These are phyloP conservation scores for Tautogolabrus adspersus DNA, from an alignment of 2,113 vertebrate genomes.

Conservation along the genomic window DNA sequence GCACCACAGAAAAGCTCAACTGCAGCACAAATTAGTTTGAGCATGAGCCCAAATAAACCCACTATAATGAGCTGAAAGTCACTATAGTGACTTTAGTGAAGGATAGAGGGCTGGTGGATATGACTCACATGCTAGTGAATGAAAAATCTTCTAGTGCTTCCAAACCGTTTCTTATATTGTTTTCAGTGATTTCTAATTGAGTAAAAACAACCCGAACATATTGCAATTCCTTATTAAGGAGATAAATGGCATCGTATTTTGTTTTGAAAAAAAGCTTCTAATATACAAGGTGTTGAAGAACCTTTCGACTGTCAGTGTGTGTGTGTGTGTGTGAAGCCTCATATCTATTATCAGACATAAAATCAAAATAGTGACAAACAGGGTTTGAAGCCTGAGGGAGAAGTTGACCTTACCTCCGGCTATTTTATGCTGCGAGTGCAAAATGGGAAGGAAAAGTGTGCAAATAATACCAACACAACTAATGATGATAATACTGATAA, in stretches of 20 bases:
- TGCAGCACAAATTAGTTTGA: too few species aligned
- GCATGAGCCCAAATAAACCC: too few species aligned
- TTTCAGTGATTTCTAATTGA: too few species aligned
- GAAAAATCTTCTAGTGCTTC: too few species aligned
- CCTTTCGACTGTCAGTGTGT: slow-evolving; percentile 1
- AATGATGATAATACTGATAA: neutral
- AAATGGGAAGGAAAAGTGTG: neutral
- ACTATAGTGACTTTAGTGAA: too few species aligned
- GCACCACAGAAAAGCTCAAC: too few species aligned
- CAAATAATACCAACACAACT: neutral
- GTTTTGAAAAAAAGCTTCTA: neutral
- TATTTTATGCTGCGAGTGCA: neutral
- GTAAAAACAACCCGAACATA: too few species aligned
- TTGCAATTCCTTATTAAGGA: neutral
- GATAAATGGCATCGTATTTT: neutral
- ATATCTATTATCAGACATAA: slow-evolving; percentile 11
- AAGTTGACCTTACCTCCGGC: slow-evolving; percentile 11
- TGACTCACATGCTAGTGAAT: too few species aligned
- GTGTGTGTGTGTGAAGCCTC: neutral
- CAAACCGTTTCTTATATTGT: too few species aligned
- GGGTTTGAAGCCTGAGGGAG: slow-evolving; percentile 1
- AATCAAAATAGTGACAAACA: slow-evolving; percentile 2
- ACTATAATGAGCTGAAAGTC: too few species aligned
- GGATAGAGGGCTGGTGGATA: too few species aligned
- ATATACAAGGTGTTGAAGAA: neutral